Evolutionary conservation across 2,113 vertebrate species (phyloP).

Genomic region (Pollimyrus isidori): DNA sequence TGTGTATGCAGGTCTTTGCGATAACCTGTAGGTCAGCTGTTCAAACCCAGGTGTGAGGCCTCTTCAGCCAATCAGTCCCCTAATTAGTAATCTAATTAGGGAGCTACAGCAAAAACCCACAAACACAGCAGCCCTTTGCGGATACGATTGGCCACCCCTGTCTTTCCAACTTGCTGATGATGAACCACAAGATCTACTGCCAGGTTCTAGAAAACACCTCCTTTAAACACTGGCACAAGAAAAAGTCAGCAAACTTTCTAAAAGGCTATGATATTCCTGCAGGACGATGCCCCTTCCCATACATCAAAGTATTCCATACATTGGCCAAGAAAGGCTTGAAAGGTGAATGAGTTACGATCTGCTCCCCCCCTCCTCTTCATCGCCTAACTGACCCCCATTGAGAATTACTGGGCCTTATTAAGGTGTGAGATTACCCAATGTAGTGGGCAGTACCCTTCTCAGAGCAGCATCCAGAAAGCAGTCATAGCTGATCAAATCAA

Average conservation of each 20-base stretch:
- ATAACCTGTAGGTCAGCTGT: no score
- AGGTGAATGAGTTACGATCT: background rate
- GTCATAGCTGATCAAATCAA: background rate
- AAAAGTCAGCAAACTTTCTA: background rate
- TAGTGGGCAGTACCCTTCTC: background rate
- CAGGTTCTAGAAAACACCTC: background rate
- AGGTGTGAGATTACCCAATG: background rate
- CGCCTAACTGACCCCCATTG: background rate
- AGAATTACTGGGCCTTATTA: no score
- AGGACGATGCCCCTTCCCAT: background rate
- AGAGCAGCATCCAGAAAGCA: background rate
- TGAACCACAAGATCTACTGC: background rate
- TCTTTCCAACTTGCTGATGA: background rate
- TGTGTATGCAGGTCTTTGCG: no score
- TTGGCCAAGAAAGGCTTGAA: background rate
- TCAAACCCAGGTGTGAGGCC: no score
- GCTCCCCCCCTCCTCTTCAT: background rate
- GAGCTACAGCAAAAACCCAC: no score
- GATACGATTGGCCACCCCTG: no score
- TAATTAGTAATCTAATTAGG: no score
- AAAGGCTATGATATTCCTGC: background rate
- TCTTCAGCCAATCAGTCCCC: no score
- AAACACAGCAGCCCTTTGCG: no score
- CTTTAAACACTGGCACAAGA: background rate
- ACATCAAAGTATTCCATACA: background rate